Percentiles rank a stretch among this genome's conserved stretches.
These are phyloP conservation scores for Pinctada fucata DNA, from an alignment of 2,888 invertebrate species.

Conservation along the genomic window DNA sequence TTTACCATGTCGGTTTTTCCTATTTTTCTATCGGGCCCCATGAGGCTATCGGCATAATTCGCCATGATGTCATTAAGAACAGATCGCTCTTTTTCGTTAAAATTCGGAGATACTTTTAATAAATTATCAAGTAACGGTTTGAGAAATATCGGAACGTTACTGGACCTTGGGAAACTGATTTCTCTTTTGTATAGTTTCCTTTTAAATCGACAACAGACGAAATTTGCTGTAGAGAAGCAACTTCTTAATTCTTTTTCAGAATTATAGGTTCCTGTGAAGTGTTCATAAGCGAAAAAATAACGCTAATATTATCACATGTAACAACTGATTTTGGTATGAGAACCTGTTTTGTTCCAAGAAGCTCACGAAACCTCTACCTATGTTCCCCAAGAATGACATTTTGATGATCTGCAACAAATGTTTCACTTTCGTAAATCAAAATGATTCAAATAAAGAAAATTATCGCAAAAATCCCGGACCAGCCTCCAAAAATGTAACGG, in stretches of 20 bases:
- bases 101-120: neutral
- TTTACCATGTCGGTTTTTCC: neutral
- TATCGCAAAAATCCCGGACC: no score
- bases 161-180: no score
- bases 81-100: neutral
- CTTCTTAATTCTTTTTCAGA: neutral
- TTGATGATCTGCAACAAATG: no score
- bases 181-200: no score
- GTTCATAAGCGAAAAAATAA: neutral
- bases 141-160: neutral
- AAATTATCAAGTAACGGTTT: neutral
- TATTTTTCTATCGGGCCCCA: slow-evolving; percentile 1
- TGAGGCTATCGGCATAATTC: neutral
- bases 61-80: neutral
- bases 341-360: no score
- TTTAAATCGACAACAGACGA: neutral
- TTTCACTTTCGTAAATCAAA: no score
- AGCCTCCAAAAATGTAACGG: no score
- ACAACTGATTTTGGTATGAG: slow-evolving; percentile 1
- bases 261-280: neutral
- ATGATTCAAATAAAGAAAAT: no score
- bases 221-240: neutral
- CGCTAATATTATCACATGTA: neutral
- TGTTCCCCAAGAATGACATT: no score
- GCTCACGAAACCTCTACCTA: no score